phyloP scores from a whole-genome alignment of 2,113 vertebrate species.

The Fregetta grallaria region DNA sequence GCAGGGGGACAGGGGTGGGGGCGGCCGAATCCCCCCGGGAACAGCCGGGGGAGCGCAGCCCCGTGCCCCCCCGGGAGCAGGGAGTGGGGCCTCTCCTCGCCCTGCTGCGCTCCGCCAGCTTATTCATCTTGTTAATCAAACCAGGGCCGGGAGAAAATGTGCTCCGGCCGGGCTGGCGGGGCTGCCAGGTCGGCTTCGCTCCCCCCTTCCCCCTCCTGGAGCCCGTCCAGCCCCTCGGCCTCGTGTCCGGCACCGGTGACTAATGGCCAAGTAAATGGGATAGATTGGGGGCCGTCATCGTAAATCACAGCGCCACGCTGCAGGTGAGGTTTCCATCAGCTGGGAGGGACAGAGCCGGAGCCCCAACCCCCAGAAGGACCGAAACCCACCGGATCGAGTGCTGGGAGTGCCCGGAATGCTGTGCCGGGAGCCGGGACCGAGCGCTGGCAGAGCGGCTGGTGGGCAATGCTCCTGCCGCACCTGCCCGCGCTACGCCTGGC shows the following conservation, averaged over 20 bases:
- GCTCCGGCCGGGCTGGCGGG: not conserved
- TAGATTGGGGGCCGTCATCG: not conserved
- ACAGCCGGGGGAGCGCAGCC: not conserved
- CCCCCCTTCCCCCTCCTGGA: constrained; percentile 10
- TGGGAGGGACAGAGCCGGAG: not conserved
- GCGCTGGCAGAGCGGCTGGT: rapidly evolving
- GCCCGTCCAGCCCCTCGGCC: not conserved
- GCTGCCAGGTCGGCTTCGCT: not conserved
- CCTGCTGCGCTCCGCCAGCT: not conserved
- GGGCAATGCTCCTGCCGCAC: not conserved
- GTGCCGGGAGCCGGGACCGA: too few species aligned
- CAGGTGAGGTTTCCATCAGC: not conserved
- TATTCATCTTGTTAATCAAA: constrained; percentile 41
- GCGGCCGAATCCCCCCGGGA: not conserved
- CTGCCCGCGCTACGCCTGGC: not conserved
- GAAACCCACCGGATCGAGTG: rapidly evolving
- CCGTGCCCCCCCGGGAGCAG: not conserved
- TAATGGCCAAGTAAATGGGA: constrained; percentile 1
- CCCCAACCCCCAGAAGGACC: not conserved
- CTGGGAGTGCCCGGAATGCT: not conserved
- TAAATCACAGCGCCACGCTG: not conserved
- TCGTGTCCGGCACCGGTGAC: constrained; percentile 6
- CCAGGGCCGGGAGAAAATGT: not conserved
- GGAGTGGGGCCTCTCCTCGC: not conserved
- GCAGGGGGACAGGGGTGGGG: not conserved